Base-by-base conservation (phyloP, 1,140 invertebrate genomes). In the Dendroctonus valens region DNA sequence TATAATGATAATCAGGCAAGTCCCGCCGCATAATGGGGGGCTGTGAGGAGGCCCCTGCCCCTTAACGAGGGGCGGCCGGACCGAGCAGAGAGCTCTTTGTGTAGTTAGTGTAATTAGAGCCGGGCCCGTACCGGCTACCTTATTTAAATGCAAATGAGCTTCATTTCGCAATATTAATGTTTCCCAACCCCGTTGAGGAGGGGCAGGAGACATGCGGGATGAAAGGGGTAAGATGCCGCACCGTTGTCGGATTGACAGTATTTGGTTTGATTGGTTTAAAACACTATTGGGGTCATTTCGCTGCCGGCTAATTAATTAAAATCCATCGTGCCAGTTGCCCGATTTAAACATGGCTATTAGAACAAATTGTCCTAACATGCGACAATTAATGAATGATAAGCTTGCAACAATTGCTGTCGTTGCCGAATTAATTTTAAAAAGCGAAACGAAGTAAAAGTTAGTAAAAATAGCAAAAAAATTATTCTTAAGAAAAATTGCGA, bases 111-210 rank as follows among this genome's bases (percentile, higher is more conserved):
- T 78, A 78, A 78, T 78, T 78, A 77, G 73, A 75, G 69, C 73
- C 77, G 71, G 68, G 67, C 75, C 69, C 78, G 74, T 75, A 70
- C 79, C 76, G 81, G 79, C 80, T 82, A 86, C 87, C 87, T 89
- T 89, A 89, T 89, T 89, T 89, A 89, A 89, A 89, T 89, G 88
- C 85, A 89, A 89, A 89, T 89, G 87, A 89, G 88, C 86, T 89
- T 89, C 87, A 89, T 89, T 89, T 89, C 86, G 85, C 86, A 86
- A 89, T 89, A 89, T 89, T 89, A 89, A 89, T 89, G 87, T 88
- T 85, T 84, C 83, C 82, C 83, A 80, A 78, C 81, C 79, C 81
- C 81, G 77, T 80, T 59, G 44, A 57, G 50, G 64, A 59, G 62
- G 42, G 61, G 12, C 12, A 12, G 14, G 40, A 12, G 54, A 42